These are phyloP conservation scores for Glandiceps talaboti DNA, from an alignment of 53 echinoderm and acorn worm species.

Conservation along the genomic window DNA sequence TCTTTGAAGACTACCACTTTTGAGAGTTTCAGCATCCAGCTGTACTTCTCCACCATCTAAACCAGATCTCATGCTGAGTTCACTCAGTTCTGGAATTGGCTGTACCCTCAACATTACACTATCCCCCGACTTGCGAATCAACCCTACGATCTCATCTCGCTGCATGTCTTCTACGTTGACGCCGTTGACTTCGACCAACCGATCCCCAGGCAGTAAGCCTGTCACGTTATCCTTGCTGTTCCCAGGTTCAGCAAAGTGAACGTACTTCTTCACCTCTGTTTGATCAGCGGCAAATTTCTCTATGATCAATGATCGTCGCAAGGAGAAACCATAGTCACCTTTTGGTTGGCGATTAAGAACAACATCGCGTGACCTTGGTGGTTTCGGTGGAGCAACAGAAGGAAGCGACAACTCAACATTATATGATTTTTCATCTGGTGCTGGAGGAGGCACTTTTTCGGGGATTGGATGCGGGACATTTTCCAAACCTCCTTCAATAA, in stretches of 20 bases:
- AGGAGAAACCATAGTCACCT: constrained; percentile 88
- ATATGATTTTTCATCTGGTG: constrained; percentile 50
- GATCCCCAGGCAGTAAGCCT: constrained; percentile 80
- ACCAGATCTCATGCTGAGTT: constrained; percentile 79
- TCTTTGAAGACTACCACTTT: constrained; percentile 68
- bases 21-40: constrained; percentile 74
- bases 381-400: constrained; percentile 63
- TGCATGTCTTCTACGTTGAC: constrained; percentile 64
- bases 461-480: constrained; percentile 10
- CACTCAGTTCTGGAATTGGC: constrained; percentile 89
- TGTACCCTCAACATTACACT: constrained; percentile 77
- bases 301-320: constrained; percentile 73
- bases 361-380: constrained; percentile 71
- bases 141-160: constrained; percentile 65
- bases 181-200: constrained; percentile 87
- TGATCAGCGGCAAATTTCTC: constrained; percentile 51
- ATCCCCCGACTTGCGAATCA: constrained; percentile 82
- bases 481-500: constrained; percentile 12
- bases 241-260: constrained; percentile 96
- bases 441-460: constrained; percentile 11
- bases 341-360: constrained; percentile 61
- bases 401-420: constrained; percentile 65
- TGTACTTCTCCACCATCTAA: constrained; percentile 64
- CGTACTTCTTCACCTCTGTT: constrained; percentile 39
- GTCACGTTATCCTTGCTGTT: constrained; percentile 74